Percentiles rank a stretch among this genome's conserved stretches.
Conservation (phyloP, 2,888 invertebrate species). For the Ellobium chinense region DNA sequence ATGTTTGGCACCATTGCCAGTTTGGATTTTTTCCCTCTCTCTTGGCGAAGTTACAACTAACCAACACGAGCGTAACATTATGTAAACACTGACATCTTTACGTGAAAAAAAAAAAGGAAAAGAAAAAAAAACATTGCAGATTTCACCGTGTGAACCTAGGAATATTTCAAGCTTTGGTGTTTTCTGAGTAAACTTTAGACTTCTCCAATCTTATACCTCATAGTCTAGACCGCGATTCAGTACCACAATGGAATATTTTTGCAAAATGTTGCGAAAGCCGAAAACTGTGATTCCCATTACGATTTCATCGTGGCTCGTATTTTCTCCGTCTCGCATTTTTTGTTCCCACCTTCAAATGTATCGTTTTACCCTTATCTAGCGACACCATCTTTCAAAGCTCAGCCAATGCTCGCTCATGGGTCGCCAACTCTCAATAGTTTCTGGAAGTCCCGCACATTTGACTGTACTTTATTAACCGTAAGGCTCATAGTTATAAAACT, state of each 20-base stretch:
- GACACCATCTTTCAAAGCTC: constrained; percentile 26
- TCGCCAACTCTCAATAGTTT: constrained; percentile 20
- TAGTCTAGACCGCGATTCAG: constrained; percentile 5
- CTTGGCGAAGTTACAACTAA: constrained; percentile 1
- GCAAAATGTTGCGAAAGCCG: constrained; percentile 32
- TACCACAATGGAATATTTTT: constrained; percentile 34
- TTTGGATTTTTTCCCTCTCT: constrained; percentile 11
- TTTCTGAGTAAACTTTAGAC: constrained; percentile 22
- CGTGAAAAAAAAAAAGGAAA: no score
- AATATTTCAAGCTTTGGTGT: constrained; percentile 15
- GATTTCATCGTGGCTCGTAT: constrained; percentile 3
- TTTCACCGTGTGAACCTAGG: constrained; percentile 20
- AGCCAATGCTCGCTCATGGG: neutral
- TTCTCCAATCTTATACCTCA: constrained; percentile 17
- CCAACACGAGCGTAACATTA: constrained; percentile 32
- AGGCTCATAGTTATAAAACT: no score
- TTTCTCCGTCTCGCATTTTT: constrained; percentile 27
- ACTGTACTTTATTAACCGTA: no score
- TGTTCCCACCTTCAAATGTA: constrained; percentile 26
- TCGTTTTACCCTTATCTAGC: constrained; percentile 28
- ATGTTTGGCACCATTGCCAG: constrained; percentile 17
- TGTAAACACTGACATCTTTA: constrained; percentile 10
- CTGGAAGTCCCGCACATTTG: neutral
- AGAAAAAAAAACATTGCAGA: no score
- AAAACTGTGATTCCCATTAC: constrained; percentile 30